A percentile compares a stretch with the other conserved stretches of the same genome.
Conservation (phyloP, 2,113 vertebrate species). For the Oreochromis aureus region DNA sequence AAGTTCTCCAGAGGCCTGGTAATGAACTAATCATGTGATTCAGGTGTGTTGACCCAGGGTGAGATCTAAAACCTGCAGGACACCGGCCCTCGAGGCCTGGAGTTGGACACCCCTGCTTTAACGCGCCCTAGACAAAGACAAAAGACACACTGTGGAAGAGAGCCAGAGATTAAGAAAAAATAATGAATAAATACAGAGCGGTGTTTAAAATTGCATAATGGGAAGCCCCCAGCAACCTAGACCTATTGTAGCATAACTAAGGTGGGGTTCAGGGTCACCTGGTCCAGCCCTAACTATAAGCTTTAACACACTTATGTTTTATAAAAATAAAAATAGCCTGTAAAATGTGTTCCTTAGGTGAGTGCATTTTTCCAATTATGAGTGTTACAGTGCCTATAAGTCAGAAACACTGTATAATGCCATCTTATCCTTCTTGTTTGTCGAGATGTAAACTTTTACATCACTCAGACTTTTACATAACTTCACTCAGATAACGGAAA, state of each 20-base stretch:
- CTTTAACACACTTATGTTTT: background rate
- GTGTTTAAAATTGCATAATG: background rate
- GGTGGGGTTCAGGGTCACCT: background rate
- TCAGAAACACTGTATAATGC: background rate
- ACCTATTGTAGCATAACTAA: background rate
- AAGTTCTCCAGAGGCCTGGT: background rate
- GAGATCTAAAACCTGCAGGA: no score
- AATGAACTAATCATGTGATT: background rate
- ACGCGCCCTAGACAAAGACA: background rate
- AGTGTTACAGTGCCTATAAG: background rate
- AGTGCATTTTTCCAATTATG: background rate
- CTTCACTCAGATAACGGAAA: background rate
- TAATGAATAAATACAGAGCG: background rate
- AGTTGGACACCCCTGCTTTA: no score
- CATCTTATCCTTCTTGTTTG: background rate
- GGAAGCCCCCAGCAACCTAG: background rate
- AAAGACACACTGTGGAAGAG: background rate
- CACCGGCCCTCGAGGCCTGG: no score
- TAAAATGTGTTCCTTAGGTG: background rate
- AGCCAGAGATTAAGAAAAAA: background rate
- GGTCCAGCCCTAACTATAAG: background rate
- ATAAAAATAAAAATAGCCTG: background rate
- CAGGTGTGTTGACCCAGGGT: no score
- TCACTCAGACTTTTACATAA: background rate
- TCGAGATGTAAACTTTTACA: background rate